A percentile compares a stretch with the other conserved stretches of the same genome.
Conservation (phyloP, 2,888 invertebrate genomes). For the Aelia acuminata region DNA sequence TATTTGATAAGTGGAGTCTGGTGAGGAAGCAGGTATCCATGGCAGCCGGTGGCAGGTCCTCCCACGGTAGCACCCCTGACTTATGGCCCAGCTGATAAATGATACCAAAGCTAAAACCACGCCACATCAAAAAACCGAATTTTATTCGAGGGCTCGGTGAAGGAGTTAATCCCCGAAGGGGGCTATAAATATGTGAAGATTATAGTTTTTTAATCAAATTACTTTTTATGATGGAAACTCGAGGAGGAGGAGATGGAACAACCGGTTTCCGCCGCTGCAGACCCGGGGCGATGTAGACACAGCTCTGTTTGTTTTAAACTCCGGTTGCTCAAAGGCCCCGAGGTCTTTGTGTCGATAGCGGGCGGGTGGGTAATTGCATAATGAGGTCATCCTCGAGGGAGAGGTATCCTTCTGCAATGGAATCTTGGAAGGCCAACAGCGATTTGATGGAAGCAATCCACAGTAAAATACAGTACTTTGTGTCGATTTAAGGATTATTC, state of each 20-base stretch:
- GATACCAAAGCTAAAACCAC: background rate
- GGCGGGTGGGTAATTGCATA: background rate
- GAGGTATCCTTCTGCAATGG: background rate
- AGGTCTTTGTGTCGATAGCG: slow-evolving; percentile 32
- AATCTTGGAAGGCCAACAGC: background rate
- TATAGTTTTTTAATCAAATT: slow-evolving; percentile 60
- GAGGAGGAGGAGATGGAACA: slow-evolving; percentile 45
- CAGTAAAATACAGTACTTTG: background rate
- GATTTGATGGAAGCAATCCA: background rate
- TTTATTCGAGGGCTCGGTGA: slow-evolving; percentile 5
- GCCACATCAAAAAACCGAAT: slow-evolving; percentile 24
- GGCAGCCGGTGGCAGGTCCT: slow-evolving; percentile 13
- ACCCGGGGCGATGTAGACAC: slow-evolving; percentile 39
- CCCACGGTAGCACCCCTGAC: slow-evolving; percentile 47
- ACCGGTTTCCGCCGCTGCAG: slow-evolving; percentile 17
- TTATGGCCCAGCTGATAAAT: slow-evolving; percentile 29
- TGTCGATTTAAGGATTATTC: background rate
- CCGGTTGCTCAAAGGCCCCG: slow-evolving; percentile 31
- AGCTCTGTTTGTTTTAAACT: slow-evolving; percentile 48
- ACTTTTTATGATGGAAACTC: slow-evolving; percentile 57
- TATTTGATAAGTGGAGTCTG: slow-evolving; percentile 3
- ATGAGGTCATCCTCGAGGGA: background rate
- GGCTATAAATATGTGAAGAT: slow-evolving; percentile 58
- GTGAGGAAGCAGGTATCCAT: background rate
- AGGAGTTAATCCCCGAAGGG: slow-evolving; percentile 26